Evolutionary conservation across 2,888 invertebrate species (phyloP), one percentile per base, ranked within the genome.

Genomic region (Hedya salicella): DNA sequence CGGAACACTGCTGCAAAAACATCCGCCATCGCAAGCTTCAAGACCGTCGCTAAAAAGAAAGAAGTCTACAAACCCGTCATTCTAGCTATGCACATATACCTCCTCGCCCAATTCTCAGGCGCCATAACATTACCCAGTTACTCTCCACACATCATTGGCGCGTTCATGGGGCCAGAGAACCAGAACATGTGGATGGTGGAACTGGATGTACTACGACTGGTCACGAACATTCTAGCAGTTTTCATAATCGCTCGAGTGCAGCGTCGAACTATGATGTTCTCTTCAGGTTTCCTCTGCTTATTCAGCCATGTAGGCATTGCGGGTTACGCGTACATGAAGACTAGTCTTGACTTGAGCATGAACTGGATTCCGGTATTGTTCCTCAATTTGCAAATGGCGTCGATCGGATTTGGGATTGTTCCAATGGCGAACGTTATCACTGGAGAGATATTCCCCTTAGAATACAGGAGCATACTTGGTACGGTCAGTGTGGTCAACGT

Each of bases 351-450:
- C 13, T 39, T 21, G 11, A 13, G 0, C 8, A 4, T 13, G 13
- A 13, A 36, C 2, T 83, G 81, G 78, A 61, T 81, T 2, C 75
- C 86, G 1, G 69, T 88, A 76, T 69, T 87, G 74, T 74, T 86
- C 75, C 70, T 91, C 60, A 67, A 93, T 72, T 68, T 77, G 0
- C 93, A 93, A 68, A 89, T 91, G 13, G 78, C 82, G 2, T 87
- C 88, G 50, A 80, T 91, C n/a, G 81, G 85, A n/a, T 76, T 91
- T 13, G 93, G 94, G 1, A 73, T 92, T 40, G 79, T 93, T 16
- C 93, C 94, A 0, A 74, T 95, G 60, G 94, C 94, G 0, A 95
- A 94, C 90, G 91, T 93, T 16, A 88, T 95, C 85, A 91, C 93
- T 59, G 94, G 94, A 0, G 95, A 95, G 77, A 81, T 95, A 1